phyloP scores from a whole-genome alignment of 2,113 vertebrate genomes.

The Psittacula cyanocephala region DNA sequence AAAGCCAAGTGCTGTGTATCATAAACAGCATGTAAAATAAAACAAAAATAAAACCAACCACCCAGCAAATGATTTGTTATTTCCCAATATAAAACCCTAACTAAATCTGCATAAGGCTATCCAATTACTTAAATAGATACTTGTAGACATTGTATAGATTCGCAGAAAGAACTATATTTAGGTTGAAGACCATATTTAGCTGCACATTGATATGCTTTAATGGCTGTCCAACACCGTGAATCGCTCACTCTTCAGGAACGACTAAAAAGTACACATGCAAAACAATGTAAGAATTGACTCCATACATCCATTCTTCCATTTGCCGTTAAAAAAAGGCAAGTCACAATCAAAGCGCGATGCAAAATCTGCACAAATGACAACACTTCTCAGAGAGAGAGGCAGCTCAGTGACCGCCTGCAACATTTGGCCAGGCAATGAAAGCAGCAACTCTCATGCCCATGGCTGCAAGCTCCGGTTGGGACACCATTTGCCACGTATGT shows the following conservation, averaged over 20 bases:
- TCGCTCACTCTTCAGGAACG: neutral
- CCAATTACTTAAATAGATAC: neutral
- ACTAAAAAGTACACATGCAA: neutral
- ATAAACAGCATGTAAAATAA: neutral
- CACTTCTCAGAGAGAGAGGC: neutral
- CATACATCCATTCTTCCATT: neutral
- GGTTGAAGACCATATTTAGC: neutral
- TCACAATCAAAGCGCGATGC: neutral
- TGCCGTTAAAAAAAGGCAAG: neutral
- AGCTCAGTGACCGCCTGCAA: neutral
- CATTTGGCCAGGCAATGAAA: neutral
- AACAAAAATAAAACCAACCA: neutral
- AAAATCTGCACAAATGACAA: neutral
- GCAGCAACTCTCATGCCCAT: neutral
- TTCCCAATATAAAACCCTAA: constrained; percentile 7
- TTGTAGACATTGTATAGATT: neutral
- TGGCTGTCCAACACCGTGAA: neutral
- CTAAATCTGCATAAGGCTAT: neutral
- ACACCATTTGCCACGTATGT: neutral
- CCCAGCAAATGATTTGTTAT: neutral
- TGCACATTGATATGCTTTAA: neutral
- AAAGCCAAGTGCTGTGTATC: neutral
- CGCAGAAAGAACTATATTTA: constrained; percentile 4
- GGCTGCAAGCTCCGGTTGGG: neutral
- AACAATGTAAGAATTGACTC: neutral